Evolutionary conservation across 2,113 vertebrate genomes (phyloP).

Genomic region (Anas platyrhynchos): DNA sequence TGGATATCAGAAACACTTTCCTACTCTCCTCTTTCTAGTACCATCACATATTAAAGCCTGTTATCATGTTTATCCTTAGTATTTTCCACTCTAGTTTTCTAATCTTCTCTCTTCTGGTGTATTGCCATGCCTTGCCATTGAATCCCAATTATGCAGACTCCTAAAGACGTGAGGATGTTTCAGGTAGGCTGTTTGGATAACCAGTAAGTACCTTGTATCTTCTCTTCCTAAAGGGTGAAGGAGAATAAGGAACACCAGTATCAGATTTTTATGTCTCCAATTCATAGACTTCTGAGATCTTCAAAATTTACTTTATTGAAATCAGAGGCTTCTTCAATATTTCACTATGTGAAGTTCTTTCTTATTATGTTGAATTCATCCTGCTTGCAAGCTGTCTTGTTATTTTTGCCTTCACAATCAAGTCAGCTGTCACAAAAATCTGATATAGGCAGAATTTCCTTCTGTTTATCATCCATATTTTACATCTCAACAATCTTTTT

Average conservation of each 20-base stretch:
- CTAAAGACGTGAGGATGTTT: not conserved
- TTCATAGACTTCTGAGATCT: not conserved
- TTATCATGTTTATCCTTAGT: not conserved
- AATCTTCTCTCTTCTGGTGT: not conserved
- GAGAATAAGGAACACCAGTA: not conserved
- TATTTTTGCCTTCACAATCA: not conserved
- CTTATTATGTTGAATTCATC: not conserved
- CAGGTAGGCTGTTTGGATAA: not conserved
- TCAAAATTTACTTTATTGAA: not conserved
- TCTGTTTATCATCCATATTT: not conserved
- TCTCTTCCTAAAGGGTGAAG: not conserved
- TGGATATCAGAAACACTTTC: not conserved
- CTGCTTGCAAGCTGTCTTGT: conserved; percentile 2
- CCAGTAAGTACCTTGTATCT: not conserved
- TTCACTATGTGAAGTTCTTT: not conserved
- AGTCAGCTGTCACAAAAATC: not conserved
- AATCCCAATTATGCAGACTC: not conserved
- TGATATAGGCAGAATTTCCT: not conserved
- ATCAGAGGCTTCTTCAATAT: not conserved
- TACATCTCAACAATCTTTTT: not conserved
- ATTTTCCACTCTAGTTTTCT: not conserved
- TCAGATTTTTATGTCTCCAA: not conserved
- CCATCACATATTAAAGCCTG: not conserved
- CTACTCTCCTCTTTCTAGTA: not conserved
- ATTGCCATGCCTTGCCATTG: not conserved